Percentiles rank a stretch among this genome's conserved stretches.
These are phyloP conservation scores for Cynocephalus volans DNA, from an alignment of 2,113 vertebrate species.

Conservation along the genomic window DNA sequence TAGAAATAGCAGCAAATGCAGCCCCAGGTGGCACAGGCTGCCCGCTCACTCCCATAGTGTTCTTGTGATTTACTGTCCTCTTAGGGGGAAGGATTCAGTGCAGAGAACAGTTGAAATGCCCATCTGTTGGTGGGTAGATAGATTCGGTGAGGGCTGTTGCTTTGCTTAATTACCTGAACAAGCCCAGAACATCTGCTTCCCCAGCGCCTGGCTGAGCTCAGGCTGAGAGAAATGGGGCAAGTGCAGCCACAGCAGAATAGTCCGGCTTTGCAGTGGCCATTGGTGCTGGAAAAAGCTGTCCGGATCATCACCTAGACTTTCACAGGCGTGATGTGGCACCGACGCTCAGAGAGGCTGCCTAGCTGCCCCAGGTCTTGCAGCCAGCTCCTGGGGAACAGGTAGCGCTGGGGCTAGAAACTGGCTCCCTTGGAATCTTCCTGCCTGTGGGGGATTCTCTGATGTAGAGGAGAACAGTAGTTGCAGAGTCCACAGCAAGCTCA, in stretches of 20 bases:
- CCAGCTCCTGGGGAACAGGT: not conserved
- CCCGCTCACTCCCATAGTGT: not conserved
- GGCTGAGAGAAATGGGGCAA: not conserved
- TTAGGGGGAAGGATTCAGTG: not conserved
- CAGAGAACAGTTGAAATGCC: not conserved
- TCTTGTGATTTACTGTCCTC: not conserved
- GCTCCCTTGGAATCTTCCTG: not conserved
- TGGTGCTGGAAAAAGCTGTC: not conserved
- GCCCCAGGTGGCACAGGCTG: not conserved
- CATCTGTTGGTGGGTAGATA: conserved; percentile 10
- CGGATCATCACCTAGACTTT: not conserved
- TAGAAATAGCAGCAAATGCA: not conserved
- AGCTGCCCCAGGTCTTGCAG: not conserved
- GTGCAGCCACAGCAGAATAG: not conserved
- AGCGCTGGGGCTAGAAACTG: not conserved
- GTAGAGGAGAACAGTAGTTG: not conserved
- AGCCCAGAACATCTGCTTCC: conserved; percentile 26
- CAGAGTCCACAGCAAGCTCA: not conserved
- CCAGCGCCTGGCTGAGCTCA: not conserved
- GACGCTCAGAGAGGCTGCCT: not conserved
- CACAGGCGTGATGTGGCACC: fast-evolving
- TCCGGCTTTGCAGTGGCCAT: not conserved
- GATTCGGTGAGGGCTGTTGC: not conserved
- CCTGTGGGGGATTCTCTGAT: not conserved
- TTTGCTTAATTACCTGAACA: conserved; percentile 66